Evolutionary conservation across 2,113 vertebrate species (phyloP).

Genomic region (Lucifuga dentata): DNA sequence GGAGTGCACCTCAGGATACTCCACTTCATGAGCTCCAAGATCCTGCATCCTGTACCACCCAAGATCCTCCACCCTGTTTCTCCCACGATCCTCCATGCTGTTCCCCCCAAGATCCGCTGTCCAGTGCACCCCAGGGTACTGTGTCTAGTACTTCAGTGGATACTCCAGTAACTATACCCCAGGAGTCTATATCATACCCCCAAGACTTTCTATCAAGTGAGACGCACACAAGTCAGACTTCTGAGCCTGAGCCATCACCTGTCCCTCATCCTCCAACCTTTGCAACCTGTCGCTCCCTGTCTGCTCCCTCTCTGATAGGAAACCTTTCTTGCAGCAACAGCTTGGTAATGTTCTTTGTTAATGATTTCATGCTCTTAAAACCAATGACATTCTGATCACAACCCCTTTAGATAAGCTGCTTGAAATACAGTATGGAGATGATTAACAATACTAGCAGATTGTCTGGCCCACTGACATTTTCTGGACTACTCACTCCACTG

Average conservation of each 20-base stretch:
- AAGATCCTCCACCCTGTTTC: background rate
- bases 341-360: conserved; percentile 73
- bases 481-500: too few relatives aligned
- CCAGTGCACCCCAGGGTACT: conserved; percentile 6
- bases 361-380: conserved; percentile 1
- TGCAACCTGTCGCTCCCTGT: conserved; percentile 82
- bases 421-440: conserved; percentile 10
- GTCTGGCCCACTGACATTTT: too few relatives aligned
- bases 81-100: background rate
- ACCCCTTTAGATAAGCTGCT: conserved; percentile 26
- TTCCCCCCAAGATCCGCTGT: background rate
- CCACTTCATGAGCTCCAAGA: conserved; percentile 1
- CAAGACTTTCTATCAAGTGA: conserved; percentile 19
- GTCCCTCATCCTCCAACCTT: conserved; percentile 86
- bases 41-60: background rate
- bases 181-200: background rate
- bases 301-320: conserved; percentile 71
- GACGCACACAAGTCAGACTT: conserved; percentile 7
- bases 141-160: background rate
- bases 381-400: conserved; percentile 1
- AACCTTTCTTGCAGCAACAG: conserved; percentile 75
- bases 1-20: background rate
- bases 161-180: conserved; percentile 49
- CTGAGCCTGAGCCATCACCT: conserved; percentile 30
- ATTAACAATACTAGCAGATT: conserved; percentile 9